These are phyloP conservation scores for Holothuria leucospilota DNA, from an alignment of 53 echinoderm and acorn worm species.

Conservation along the genomic window DNA sequence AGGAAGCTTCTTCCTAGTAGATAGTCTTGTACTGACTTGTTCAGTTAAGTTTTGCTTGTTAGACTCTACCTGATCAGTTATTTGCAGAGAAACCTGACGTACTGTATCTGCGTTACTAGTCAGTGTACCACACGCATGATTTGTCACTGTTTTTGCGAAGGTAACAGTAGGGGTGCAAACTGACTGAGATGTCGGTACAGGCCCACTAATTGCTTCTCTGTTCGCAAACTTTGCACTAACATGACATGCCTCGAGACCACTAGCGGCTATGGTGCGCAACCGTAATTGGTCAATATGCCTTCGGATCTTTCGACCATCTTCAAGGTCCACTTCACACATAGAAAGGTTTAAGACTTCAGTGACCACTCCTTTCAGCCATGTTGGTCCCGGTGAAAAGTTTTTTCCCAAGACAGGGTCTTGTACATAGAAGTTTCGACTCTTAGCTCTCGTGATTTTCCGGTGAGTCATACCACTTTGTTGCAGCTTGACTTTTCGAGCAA, in stretches of 20 bases:
- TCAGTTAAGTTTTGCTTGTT: slow-evolving; percentile 10
- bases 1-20: slow-evolving; percentile 5
- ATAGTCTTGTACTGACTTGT: not conserved
- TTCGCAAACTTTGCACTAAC: not conserved
- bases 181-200: slow-evolving; percentile 5
- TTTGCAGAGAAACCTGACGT: not conserved
- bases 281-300: slow-evolving; percentile 61
- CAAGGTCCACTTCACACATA: slow-evolving; percentile 42
- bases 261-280: not conserved
- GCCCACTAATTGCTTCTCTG: slow-evolving; percentile 11
- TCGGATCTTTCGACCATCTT: slow-evolving; percentile 58
- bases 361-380: slow-evolving; percentile 60
- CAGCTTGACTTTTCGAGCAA: slow-evolving; percentile 26
- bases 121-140: too few species aligned
- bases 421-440: too few species aligned
- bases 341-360: slow-evolving; percentile 26
- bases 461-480: slow-evolving; percentile 3
- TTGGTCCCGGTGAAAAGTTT: slow-evolving; percentile 66
- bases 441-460: not conserved
- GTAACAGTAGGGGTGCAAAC: not conserved
- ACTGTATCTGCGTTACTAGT: not conserved
- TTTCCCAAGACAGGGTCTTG: slow-evolving; percentile 54
- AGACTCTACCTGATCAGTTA: not conserved
- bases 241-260: not conserved
- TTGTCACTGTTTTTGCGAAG: not conserved